Conservation (phyloP, 2,888 invertebrate genomes). For the Ophraella communa region DNA sequence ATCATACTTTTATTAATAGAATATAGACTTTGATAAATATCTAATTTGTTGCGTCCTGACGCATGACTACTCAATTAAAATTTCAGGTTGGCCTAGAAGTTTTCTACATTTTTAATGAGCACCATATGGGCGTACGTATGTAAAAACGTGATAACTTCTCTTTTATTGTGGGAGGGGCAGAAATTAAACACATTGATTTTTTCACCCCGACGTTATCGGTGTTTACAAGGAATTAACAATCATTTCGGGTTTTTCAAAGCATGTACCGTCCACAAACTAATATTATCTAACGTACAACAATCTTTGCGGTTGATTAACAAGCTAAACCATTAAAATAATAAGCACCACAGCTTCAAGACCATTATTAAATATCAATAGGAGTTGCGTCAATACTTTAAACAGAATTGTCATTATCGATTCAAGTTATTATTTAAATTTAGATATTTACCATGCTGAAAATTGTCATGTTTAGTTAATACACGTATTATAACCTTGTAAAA, state of each 20-base stretch:
- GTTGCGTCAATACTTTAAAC: too few species aligned
- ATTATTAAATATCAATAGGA: neutral
- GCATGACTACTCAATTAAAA: too few species aligned
- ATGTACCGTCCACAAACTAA: neutral
- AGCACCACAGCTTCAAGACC: neutral
- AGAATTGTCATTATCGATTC: too few species aligned
- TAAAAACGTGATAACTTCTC: constrained; percentile 32
- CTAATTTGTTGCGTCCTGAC: too few species aligned
- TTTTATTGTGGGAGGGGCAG: constrained; percentile 32
- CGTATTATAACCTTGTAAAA: too few species aligned
- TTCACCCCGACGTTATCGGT: constrained; percentile 17
- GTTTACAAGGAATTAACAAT: constrained; percentile 17
- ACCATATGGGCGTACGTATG: constrained; percentile 32
- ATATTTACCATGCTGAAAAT: too few species aligned
- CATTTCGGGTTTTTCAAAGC: neutral
- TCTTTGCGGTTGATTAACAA: neutral
- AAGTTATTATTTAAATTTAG: too few species aligned
- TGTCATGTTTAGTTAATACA: too few species aligned
- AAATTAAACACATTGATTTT: constrained; percentile 25
- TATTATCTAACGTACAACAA: neutral
- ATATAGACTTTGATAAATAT: too few species aligned
- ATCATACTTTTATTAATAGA: too few species aligned
- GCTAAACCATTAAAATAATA: neutral
- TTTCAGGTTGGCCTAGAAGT: neutral
- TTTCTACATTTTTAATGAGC: constrained; percentile 23